Base-by-base conservation (phyloP, 2,888 invertebrate species). In the Sphaerophoria rueppellii region DNA sequence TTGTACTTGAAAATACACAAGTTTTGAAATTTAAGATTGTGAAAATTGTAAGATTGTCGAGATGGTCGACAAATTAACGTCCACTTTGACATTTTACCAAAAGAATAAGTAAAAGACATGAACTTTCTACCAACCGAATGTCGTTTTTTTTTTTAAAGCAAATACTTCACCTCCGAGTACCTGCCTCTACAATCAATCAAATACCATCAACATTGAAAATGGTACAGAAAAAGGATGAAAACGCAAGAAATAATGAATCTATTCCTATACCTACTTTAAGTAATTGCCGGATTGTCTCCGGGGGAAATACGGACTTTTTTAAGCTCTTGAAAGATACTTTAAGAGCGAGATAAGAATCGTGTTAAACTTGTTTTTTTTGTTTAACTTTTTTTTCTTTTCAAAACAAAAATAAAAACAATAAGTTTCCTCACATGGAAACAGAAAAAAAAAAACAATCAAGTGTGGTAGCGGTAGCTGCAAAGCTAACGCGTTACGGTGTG, bases 291-390 rank as follows among this genome's bases (percentile, higher is more conserved):
- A 50, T 63, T 72, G 76, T 76, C 76, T 65, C 67, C 55, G 80
- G 72, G 61, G 61, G 72, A 61, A 73, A 50, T 14, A 63, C 57
- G 55, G 69, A 57, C 70, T 54, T 60, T 24, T 57, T 32, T 61
- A 16, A 48, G 24, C 43, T 34, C 6, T 35, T 11, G 43, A 35
- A 34, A 73, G 34, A 43, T 43, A 16, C 32, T 52, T 43, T 11
- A 43, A 52, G 50, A 11, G 63, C 35, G 61, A 61, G 77, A 82
- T 78, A 82, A 78, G 82, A 77, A 69, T 50, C 77, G 16, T 70
- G 72, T 82, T 69, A 70, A 58, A 63, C 50, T 48, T 73, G 63
- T 77, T 67, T 73, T 73, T 77, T 50, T 63, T 48, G 52, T 37
- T 65, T 43, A 52, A 24, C 24, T 71, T 65, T 6, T 67, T 58